Evolutionary conservation across 64 coral and sea anemone genomes (phyloP).

Genomic region (Anthopleura sola): DNA sequence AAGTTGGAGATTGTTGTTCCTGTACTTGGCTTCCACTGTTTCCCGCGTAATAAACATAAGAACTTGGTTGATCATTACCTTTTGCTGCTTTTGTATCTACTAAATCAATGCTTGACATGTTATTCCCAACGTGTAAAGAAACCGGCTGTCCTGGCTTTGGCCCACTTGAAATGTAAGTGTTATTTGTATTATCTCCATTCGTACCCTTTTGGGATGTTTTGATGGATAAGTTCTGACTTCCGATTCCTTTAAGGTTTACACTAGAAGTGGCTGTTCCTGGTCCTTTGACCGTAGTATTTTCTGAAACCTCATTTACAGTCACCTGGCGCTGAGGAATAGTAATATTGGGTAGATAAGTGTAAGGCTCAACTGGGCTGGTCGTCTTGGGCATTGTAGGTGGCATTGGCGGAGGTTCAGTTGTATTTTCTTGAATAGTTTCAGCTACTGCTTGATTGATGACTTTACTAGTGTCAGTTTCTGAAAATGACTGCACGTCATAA

Average conservation of each 20-base stretch:
- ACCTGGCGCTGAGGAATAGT: background rate
- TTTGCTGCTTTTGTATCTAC: background rate
- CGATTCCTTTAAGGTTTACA: background rate
- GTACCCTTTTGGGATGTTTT: background rate
- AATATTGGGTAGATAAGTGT: background rate
- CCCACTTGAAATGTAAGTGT: background rate
- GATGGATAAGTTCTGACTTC: background rate
- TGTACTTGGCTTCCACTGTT: background rate
- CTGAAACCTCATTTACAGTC: background rate
- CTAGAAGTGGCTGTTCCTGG: background rate
- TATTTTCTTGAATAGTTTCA: conserved; percentile 10
- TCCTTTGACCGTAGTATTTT: background rate
- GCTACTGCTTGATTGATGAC: conserved; percentile 10
- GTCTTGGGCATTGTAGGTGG: conserved; percentile 3
- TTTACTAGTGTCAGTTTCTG: background rate
- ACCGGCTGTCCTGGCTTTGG: background rate
- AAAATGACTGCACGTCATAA: background rate
- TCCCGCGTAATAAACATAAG: background rate
- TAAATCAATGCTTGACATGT: background rate
- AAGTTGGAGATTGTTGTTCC: background rate
- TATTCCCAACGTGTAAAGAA: background rate
- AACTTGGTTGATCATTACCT: background rate
- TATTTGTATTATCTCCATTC: background rate
- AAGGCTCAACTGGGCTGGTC: background rate
- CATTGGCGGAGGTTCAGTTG: conserved; percentile 16